Percentiles rank a stretch among this genome's conserved stretches.
Evolutionary conservation across 1,140 invertebrate species (phyloP).

Genomic region (Tribolium castaneum): DNA sequence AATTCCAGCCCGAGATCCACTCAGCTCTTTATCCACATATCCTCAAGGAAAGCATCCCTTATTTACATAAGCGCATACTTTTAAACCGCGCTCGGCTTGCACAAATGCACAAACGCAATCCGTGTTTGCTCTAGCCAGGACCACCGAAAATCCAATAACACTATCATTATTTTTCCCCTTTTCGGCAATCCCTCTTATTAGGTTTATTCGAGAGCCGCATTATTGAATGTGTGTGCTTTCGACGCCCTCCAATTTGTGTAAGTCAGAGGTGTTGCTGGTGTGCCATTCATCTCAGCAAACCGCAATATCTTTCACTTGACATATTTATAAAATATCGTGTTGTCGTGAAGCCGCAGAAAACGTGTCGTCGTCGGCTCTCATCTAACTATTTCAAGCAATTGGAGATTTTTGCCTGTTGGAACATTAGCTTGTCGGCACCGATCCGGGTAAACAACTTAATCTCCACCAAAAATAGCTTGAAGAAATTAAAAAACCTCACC

Average conservation of each 20-base stretch:
- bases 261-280: slow-evolving; percentile 36
- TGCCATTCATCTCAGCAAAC: slow-evolving; percentile 38
- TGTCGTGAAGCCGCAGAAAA: slow-evolving; percentile 19
- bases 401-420: not conserved
- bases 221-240: slow-evolving; percentile 43
- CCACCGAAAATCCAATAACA: not conserved
- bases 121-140: not conserved
- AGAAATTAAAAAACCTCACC: too few relatives aligned
- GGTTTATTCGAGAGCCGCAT: slow-evolving; percentile 1
- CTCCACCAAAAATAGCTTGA: not conserved
- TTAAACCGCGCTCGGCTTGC: not conserved
- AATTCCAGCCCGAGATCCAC: not conserved
- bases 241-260: slow-evolving; percentile 48
- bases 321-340: slow-evolving; percentile 52
- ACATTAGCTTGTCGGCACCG: not conserved
- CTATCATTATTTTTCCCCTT: not conserved
- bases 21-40: not conserved
- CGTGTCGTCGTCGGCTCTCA: slow-evolving; percentile 25
- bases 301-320: slow-evolving; percentile 48
- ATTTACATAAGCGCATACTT: slow-evolving; percentile 6
- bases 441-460: slow-evolving; percentile 4
- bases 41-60: not conserved
- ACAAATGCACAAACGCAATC: not conserved
- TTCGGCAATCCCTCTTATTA: not conserved
- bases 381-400: slow-evolving; percentile 17